Evolutionary conservation across 2,113 vertebrate genomes (phyloP).

Genomic region (Aptenodytes forsteri): DNA sequence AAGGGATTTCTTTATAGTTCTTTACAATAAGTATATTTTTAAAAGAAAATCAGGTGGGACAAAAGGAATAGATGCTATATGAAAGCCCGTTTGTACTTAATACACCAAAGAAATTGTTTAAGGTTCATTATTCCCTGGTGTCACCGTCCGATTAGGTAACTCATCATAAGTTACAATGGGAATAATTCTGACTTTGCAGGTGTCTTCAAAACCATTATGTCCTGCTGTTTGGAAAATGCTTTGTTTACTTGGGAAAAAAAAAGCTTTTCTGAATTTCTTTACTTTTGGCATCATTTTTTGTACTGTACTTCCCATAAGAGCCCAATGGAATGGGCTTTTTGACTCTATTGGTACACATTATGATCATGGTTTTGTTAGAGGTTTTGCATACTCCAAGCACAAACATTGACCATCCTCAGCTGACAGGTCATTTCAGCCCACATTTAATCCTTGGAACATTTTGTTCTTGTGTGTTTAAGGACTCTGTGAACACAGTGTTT

Average conservation of each 20-base stretch:
- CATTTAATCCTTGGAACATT: neutral
- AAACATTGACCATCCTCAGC: neutral
- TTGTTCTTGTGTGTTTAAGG: slow-evolving; percentile 1
- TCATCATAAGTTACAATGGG: neutral
- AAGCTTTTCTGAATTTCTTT: neutral
- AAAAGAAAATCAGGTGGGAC: neutral
- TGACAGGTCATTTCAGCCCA: neutral
- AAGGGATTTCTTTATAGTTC: neutral
- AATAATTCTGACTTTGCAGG: neutral
- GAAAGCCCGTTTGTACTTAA: neutral
- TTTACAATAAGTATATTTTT: neutral
- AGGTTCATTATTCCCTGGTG: neutral
- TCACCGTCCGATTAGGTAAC: neutral
- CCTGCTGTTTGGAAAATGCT: neutral
- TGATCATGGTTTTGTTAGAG: neutral
- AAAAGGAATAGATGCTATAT: neutral
- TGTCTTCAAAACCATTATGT: neutral
- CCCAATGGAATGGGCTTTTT: neutral
- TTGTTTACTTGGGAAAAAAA: neutral
- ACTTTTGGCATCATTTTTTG: neutral
- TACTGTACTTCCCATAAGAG: neutral
- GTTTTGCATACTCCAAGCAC: neutral
- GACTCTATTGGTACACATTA: neutral
- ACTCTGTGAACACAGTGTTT: neutral
- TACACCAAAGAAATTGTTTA: neutral